These are phyloP conservation scores for Otolemur crassicaudatus DNA, from an alignment of 2,797 vertebrate species.

Conservation along the genomic window DNA sequence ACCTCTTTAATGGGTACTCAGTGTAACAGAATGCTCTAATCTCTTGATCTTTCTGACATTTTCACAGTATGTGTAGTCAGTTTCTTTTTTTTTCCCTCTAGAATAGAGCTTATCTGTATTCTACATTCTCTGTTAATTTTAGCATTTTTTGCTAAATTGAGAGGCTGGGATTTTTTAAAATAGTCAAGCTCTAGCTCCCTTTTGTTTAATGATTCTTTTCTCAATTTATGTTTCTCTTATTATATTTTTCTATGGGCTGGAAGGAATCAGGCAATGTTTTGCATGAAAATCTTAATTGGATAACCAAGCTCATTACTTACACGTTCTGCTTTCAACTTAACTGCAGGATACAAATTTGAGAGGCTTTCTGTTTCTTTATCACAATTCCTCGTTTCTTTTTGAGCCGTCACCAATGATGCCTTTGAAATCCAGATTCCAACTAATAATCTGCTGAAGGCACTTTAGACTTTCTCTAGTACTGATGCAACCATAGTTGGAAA, in stretches of 20 bases:
- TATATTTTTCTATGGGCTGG: neutral
- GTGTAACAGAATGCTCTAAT: neutral
- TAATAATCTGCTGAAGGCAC: neutral
- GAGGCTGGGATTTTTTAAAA: neutral
- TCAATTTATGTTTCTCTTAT: neutral
- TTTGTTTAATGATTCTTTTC: neutral
- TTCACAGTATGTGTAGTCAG: neutral
- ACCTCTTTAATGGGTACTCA: neutral
- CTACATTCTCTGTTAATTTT: neutral
- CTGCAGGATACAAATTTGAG: neutral
- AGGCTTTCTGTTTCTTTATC: neutral
- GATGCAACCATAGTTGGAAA: neutral
- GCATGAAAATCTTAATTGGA: neutral
- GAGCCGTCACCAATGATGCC: neutral
- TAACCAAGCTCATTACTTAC: neutral
- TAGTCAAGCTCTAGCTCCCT: neutral
- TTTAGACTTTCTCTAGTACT: neutral
- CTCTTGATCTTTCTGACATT: neutral
- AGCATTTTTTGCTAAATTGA: neutral
- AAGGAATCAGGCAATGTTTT: neutral
- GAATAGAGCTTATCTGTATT: neutral
- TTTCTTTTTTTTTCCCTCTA: neutral
- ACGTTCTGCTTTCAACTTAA: neutral
- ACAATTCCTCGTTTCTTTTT: neutral
- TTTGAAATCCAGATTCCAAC: neutral